These are phyloP conservation scores for Parotia lawesii DNA, from an alignment of 2,113 vertebrate genomes.

Conservation along the genomic window DNA sequence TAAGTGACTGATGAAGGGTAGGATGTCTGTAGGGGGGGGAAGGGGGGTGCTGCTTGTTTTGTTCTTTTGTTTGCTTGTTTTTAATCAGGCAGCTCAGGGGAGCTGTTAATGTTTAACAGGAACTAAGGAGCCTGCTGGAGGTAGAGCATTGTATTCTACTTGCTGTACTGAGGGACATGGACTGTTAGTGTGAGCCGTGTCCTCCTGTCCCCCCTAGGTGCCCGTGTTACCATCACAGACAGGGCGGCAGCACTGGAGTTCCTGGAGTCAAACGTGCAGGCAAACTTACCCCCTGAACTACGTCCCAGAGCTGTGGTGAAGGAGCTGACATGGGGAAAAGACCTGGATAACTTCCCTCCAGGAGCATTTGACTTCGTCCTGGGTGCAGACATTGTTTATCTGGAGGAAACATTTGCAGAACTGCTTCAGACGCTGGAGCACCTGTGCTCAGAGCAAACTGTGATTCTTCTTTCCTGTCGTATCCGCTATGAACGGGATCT, in stretches of 20 bases:
- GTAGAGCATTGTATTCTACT: background rate
- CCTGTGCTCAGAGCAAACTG: constrained; percentile 74
- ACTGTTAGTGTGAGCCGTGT: background rate
- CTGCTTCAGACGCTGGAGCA: constrained; percentile 85
- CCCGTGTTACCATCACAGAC: constrained; percentile 90
- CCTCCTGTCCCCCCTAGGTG: constrained; percentile 73
- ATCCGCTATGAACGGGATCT: constrained; percentile 90
- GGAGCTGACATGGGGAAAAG: constrained; percentile 89
- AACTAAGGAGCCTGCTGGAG: background rate
- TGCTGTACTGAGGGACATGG: background rate
- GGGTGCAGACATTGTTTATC: constrained; percentile 92
- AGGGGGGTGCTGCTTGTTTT: background rate
- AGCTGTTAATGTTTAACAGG: background rate
- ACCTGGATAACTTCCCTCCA: constrained; percentile 73
- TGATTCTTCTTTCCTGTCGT: constrained; percentile 86
- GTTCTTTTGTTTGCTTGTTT: background rate
- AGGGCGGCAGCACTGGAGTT: constrained; percentile 82
- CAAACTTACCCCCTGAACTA: constrained; percentile 80
- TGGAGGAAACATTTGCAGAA: constrained; percentile 88
- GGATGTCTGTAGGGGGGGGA: background rate
- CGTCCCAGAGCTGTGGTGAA: constrained; percentile 73
- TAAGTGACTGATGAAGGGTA: background rate
- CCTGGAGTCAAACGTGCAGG: constrained; percentile 82
- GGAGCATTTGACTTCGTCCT: constrained; percentile 85
- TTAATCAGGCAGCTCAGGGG: background rate